Percentiles rank a stretch among this genome's conserved stretches.
These are phyloP conservation scores for Ophioderma brevispina DNA, from an alignment of 35 echinoderm and acorn worm species.

Conservation along the genomic window DNA sequence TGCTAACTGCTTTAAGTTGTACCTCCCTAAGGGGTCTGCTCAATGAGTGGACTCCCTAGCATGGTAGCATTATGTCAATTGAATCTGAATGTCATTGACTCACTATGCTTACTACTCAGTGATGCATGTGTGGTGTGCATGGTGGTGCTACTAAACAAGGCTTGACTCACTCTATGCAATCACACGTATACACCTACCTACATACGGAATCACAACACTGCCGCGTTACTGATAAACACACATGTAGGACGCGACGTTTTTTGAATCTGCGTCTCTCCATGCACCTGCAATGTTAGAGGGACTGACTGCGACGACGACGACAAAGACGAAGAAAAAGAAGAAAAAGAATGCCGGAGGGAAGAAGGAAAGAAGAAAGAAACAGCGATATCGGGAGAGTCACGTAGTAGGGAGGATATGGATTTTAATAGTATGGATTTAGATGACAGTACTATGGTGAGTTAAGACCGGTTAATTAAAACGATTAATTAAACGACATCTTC, in stretches of 20 bases:
- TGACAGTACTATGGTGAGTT: slow-evolving; percentile 6
- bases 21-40: too few relatives aligned
- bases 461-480: too few relatives aligned
- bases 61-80: neutral
- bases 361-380: neutral
- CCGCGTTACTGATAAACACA: neutral
- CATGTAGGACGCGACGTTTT: neutral
- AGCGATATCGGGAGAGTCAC: neutral
- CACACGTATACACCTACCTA: neutral
- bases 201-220: neutral
- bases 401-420: neutral
- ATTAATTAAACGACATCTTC: too few relatives aligned
- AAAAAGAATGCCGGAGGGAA: neutral
- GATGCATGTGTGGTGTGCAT: neutral
- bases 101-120: neutral
- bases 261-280: too few relatives aligned
- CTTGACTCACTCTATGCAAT: neutral
- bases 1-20: neutral
- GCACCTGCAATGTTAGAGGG: neutral
- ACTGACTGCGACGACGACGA: neutral
- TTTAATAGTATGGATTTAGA: slow-evolving; percentile 4
- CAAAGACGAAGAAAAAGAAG: too few relatives aligned
- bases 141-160: neutral
- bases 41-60: neutral
- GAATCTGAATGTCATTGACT: neutral